These are phyloP conservation scores for Cydia fagiglandana DNA, from an alignment of 1,140 invertebrate species.

Conservation along the genomic window DNA sequence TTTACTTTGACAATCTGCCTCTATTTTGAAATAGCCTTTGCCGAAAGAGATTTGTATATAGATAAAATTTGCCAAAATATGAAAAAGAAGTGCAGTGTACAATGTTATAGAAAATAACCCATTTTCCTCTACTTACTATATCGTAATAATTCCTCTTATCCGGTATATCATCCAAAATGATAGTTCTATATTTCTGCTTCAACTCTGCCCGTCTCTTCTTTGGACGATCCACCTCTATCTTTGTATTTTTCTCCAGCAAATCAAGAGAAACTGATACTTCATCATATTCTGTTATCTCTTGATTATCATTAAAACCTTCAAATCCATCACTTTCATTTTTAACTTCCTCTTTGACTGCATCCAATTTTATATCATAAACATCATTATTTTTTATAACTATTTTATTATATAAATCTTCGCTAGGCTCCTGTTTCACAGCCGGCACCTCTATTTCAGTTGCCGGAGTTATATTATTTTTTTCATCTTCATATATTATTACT, in stretches of 20 bases:
- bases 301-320: background rate
- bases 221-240: background rate
- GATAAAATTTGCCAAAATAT: too few species aligned
- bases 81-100: too few species aligned
- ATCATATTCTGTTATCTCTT: background rate
- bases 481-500: background rate
- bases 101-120: too few species aligned
- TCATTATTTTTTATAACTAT: background rate
- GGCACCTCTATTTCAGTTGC: background rate
- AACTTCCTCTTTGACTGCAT: background rate
- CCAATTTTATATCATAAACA: background rate
- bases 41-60: too few species aligned
- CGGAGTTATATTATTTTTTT: background rate
- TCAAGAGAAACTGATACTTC: background rate
- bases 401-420: background rate
- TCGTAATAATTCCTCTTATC: conserved; percentile 23
- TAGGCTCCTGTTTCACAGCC: background rate
- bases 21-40: too few species aligned
- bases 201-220: background rate
- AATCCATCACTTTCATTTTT: background rate
- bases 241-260: background rate
- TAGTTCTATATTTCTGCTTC: conserved; percentile 18
- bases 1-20: too few species aligned
- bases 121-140: background rate
- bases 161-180: background rate